Percentiles rank a stretch among this genome's conserved stretches.
Evolutionary conservation across 1,140 invertebrate genomes (phyloP).

Genomic region (Atta colombica): DNA sequence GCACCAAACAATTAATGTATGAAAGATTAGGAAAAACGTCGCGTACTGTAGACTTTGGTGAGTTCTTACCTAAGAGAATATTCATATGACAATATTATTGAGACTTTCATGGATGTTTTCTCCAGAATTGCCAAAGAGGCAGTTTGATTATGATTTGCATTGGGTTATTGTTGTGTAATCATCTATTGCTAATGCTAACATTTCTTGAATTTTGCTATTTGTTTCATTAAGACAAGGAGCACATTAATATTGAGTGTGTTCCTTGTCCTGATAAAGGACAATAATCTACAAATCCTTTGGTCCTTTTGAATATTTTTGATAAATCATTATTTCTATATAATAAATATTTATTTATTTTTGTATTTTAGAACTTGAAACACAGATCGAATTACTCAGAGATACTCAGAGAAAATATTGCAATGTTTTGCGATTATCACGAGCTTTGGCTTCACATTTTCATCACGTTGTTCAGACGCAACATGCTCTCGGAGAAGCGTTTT

Average conservation of each 20-base stretch:
- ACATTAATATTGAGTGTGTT: too few species aligned
- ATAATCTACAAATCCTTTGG: neutral
- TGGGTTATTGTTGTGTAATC: too few species aligned
- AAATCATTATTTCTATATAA: neutral
- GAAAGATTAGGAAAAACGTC: slow-evolving; percentile 98
- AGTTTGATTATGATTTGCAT: too few species aligned
- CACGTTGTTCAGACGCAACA: slow-evolving; percentile 95
- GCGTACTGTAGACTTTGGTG: slow-evolving; percentile 95
- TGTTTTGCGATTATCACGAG: slow-evolving; percentile 94
- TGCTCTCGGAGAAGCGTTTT: slow-evolving; percentile 95
- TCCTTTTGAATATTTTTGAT: neutral
- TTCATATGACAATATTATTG: neutral
- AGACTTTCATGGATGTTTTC: too few species aligned
- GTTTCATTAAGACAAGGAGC: too few species aligned
- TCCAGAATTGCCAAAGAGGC: too few species aligned
- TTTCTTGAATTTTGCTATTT: too few species aligned
- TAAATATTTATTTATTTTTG: slow-evolving; percentile 28
- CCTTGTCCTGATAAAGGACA: too few species aligned
- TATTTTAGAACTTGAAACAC: slow-evolving; percentile 94
- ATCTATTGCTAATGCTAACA: too few species aligned
- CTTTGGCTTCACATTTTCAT: slow-evolving; percentile 95
- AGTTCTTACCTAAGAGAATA: slow-evolving; percentile 55
- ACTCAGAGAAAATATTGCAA: slow-evolving; percentile 98
- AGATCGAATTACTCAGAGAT: slow-evolving; percentile 96
- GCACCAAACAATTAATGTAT: slow-evolving; percentile 97